Conservation (phyloP, 2,113 vertebrate genomes). For the Ophthalmolycus amberensis region DNA sequence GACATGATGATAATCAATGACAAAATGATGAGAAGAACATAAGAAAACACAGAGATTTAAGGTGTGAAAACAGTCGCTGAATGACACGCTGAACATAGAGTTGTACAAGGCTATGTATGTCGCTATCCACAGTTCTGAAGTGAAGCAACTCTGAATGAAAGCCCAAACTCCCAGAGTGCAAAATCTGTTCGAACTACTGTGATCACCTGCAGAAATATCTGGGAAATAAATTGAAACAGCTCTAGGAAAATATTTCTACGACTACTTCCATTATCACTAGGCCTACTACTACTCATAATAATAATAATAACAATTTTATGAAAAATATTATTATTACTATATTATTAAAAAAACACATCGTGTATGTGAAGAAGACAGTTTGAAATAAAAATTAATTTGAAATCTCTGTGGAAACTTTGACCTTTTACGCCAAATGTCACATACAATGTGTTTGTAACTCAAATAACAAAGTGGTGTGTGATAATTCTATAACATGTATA, state of each 20-base stretch:
- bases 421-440: not conserved
- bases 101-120: not conserved
- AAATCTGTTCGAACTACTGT: no score
- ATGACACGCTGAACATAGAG: fast-evolving
- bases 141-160: not conserved
- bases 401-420: not conserved
- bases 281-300: no score
- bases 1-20: fast-evolving
- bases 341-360: not conserved
- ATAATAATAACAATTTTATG: not conserved
- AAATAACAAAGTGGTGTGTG: not conserved
- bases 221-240: not conserved
- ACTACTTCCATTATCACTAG: no score
- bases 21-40: not conserved
- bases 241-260: no score
- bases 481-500: not conserved
- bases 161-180: not conserved
- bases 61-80: not conserved
- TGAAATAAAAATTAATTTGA: not conserved
- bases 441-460: not conserved
- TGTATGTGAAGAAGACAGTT: not conserved
- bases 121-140: slow-evolving; percentile 7
- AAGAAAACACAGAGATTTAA: fast-evolving
- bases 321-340: not conserved
- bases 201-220: not conserved